These are phyloP conservation scores for Dicyrtomina minuta DNA, from an alignment of 2,888 invertebrate species.

Conservation along the genomic window DNA sequence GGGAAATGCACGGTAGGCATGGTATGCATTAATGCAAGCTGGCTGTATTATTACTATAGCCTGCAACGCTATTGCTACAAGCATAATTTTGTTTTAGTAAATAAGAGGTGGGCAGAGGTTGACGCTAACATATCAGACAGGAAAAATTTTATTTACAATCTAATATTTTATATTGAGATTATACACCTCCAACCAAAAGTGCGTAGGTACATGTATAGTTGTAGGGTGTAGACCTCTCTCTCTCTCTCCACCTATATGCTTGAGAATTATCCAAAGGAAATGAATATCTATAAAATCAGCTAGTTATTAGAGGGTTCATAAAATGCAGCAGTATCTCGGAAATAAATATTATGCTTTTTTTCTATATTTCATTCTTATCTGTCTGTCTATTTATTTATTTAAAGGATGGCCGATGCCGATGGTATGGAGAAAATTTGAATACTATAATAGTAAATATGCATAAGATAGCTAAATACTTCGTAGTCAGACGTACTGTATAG, in stretches of 20 bases:
- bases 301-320: slow-evolving; percentile 19
- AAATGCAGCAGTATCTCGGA: slow-evolving; percentile 10
- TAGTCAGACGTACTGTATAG: too few species aligned
- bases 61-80: too few species aligned
- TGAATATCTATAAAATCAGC: slow-evolving; percentile 19
- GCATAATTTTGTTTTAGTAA: too few species aligned
- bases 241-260: too few species aligned
- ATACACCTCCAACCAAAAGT: background rate
- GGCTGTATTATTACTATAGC: too few species aligned
- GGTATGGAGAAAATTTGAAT: too few species aligned
- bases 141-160: background rate
- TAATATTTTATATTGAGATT: background rate
- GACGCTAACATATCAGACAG: background rate
- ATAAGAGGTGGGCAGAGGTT: too few species aligned
- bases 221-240: background rate
- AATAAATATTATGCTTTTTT: slow-evolving; percentile 17
- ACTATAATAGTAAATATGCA: too few species aligned
- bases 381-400: background rate
- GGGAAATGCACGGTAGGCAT: too few species aligned
- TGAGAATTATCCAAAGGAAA: slow-evolving; percentile 11
- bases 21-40: too few species aligned
- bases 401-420: too few species aligned
- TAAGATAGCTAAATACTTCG: too few species aligned
- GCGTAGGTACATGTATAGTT: background rate
- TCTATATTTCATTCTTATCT: background rate